phyloP scores from a whole-genome alignment of 2,888 invertebrate genomes.

The Hemaris fuciformis region DNA sequence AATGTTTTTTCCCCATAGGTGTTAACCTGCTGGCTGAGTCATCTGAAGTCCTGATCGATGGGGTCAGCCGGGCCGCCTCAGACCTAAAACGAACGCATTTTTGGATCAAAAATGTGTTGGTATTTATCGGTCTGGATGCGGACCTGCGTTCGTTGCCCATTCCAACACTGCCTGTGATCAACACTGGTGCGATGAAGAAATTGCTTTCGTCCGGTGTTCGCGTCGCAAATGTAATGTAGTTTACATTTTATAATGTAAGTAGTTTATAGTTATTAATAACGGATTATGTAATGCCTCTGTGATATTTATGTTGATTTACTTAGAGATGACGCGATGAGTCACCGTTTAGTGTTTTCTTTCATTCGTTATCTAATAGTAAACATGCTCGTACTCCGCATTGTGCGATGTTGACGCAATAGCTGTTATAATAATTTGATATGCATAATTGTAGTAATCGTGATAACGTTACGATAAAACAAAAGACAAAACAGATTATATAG shows the following conservation, averaged over 20 bases:
- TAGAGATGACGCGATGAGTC: slow-evolving; percentile 52
- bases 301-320: slow-evolving; percentile 71
- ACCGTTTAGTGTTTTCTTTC: slow-evolving; percentile 49
- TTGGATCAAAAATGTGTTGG: slow-evolving; percentile 18
- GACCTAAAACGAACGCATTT: slow-evolving; percentile 14
- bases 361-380: slow-evolving; percentile 55
- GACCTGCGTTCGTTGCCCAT: slow-evolving; percentile 52
- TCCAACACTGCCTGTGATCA: slow-evolving; percentile 74
- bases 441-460: slow-evolving; percentile 2
- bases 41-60: slow-evolving; percentile 39
- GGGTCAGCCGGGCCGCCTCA: slow-evolving; percentile 32
- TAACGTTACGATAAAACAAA: slow-evolving; percentile 1
- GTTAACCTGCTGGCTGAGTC: slow-evolving; percentile 57
- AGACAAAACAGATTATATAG: neutral
- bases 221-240: slow-evolving; percentile 54
- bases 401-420: slow-evolving; percentile 42
- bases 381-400: slow-evolving; percentile 30
- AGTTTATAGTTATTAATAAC: slow-evolving; percentile 23
- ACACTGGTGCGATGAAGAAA: slow-evolving; percentile 58
- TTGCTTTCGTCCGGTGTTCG: slow-evolving; percentile 70
- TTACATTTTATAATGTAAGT: slow-evolving; percentile 22
- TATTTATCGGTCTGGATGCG: slow-evolving; percentile 27
- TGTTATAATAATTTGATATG: slow-evolving; percentile 16
- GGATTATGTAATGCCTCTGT: slow-evolving; percentile 65
- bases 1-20: slow-evolving; percentile 64